Evolutionary conservation across 2,888 invertebrate genomes (phyloP).

Genomic region (Oscheius myriophilus): DNA sequence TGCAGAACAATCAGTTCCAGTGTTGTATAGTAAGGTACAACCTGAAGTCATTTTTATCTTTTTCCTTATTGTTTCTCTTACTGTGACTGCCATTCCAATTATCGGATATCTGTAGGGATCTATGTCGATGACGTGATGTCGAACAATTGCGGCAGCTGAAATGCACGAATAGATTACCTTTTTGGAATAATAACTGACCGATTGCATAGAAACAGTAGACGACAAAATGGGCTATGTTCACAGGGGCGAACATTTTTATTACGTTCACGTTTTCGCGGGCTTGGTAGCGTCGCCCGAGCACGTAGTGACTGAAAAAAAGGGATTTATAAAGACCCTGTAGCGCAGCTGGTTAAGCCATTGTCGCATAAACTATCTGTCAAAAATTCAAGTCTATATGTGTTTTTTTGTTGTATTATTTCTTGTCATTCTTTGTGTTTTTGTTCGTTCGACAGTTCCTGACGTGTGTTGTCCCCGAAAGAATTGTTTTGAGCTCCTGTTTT

Average conservation of each 20-base stretch:
- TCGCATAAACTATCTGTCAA: too few relatives aligned
- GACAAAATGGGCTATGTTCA: constrained; percentile 12
- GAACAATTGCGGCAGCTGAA: constrained; percentile 1
- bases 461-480: too few relatives aligned
- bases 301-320: constrained; percentile 2
- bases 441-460: neutral
- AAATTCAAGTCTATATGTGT: too few relatives aligned
- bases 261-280: constrained; percentile 10
- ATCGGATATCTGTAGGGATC: constrained; percentile 3
- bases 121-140: neutral
- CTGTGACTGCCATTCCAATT: constrained; percentile 10
- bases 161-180: neutral
- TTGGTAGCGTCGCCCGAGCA: constrained; percentile 14
- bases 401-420: too few relatives aligned
- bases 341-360: too few relatives aligned
- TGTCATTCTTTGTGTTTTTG: neutral
- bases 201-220: constrained; percentile 13
- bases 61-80: neutral
- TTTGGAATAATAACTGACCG: neutral
- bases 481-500: too few relatives aligned
- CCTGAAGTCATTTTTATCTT: constrained; percentile 1
- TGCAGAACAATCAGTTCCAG: constrained; percentile 18
- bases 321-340: too few relatives aligned
- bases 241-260: constrained; percentile 20
- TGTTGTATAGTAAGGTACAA: constrained; percentile 17